Conservation (phyloP, 2,888 invertebrate species). For the Tachystola acroxantha region DNA sequence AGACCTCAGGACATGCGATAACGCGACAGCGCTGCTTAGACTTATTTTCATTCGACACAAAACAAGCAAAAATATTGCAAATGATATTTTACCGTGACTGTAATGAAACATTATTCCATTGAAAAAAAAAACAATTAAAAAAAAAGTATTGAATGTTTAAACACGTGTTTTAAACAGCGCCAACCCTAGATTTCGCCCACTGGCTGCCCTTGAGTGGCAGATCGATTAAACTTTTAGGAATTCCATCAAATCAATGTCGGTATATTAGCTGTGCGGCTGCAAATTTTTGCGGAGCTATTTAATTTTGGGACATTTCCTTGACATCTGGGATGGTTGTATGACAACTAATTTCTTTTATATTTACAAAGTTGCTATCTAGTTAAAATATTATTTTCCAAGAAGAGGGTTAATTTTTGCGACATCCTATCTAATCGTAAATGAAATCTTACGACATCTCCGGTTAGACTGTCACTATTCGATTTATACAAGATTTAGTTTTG, state of each 20-base stretch:
- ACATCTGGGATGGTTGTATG: slow-evolving; percentile 16
- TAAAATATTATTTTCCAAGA: background rate
- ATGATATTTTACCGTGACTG: too few species aligned
- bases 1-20: too few species aligned
- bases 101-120: too few species aligned
- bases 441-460: too few species aligned
- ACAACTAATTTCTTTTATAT: slow-evolving; percentile 27
- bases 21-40: too few species aligned
- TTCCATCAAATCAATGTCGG: slow-evolving; percentile 25
- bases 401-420: background rate
- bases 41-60: too few species aligned
- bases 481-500: too few species aligned
- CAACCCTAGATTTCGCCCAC: slow-evolving; percentile 12
- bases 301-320: slow-evolving; percentile 20
- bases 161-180: too few species aligned
- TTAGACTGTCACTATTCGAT: too few species aligned
- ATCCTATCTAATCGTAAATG: background rate
- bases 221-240: slow-evolving; percentile 39
- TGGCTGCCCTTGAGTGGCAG: slow-evolving; percentile 34
- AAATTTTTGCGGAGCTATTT: slow-evolving; percentile 22
- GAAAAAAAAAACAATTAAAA: too few species aligned
- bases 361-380: slow-evolving; percentile 1
- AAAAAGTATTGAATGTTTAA: too few species aligned
- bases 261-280: slow-evolving; percentile 9
- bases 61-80: too few species aligned